These are phyloP conservation scores for Porites rus DNA, from an alignment of 92 coral and sea anemone genomes.

Conservation along the genomic window DNA sequence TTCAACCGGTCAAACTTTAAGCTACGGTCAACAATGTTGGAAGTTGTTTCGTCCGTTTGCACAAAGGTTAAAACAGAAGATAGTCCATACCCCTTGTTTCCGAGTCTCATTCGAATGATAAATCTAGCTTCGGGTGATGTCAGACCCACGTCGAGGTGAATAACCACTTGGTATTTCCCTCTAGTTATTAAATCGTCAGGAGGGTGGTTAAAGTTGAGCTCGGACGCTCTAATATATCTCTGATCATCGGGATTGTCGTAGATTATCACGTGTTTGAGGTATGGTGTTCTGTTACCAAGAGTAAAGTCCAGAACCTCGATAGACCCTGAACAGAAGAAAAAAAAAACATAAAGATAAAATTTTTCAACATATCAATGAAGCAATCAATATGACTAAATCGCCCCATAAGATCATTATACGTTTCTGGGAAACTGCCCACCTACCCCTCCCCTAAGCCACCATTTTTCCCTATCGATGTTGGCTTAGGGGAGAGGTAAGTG, in stretches of 20 bases:
- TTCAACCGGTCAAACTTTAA: too few relatives aligned
- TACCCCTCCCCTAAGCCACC: too few relatives aligned
- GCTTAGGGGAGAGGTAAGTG: too few relatives aligned
- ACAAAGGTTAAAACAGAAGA: background rate
- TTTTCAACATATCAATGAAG: background rate
- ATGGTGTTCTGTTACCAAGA: slow-evolving; percentile 85
- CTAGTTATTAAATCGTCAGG: slow-evolving; percentile 80
- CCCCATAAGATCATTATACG: too few relatives aligned
- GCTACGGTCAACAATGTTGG: too few relatives aligned
- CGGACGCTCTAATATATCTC: slow-evolving; percentile 75
- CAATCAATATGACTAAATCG: too few relatives aligned
- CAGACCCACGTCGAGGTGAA: slow-evolving; percentile 82
- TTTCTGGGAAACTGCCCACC: too few relatives aligned
- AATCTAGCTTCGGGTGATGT: slow-evolving; percentile 86
- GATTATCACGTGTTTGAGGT: slow-evolving; percentile 69
- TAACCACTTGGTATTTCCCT: slow-evolving; percentile 77
- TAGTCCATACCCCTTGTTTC: slow-evolving; percentile 78
- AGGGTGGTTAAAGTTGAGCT: slow-evolving; percentile 77
- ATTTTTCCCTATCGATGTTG: too few relatives aligned
- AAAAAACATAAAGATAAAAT: background rate
- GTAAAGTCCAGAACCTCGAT: slow-evolving; percentile 84
- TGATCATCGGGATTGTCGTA: slow-evolving; percentile 80
- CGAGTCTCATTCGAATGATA: slow-evolving; percentile 78
- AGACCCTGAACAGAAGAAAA: slow-evolving; percentile 48
- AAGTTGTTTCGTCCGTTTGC: too few relatives aligned